Percentiles rank a stretch among this genome's conserved stretches.
phyloP scores from a whole-genome alignment of 2,113 vertebrate species.

The Gallinago jamesoni region DNA sequence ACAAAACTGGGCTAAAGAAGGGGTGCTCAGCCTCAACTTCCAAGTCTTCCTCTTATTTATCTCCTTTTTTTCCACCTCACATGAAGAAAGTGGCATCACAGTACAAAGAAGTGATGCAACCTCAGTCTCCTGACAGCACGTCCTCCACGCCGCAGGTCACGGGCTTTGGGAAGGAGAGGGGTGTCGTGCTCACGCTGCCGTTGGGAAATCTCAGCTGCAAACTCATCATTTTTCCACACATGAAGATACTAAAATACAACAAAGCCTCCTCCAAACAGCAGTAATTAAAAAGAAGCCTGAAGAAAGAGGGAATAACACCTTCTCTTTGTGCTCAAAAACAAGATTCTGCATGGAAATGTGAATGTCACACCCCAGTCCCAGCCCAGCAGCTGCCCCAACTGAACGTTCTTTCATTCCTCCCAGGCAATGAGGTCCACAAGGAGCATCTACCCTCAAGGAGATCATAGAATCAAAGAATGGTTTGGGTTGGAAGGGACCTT shows the following conservation, averaged over 20 bases:
- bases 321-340: not conserved
- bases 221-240: not conserved
- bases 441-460: too few species aligned
- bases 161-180: not conserved
- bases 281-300: too few species aligned
- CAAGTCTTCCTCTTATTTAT: not conserved
- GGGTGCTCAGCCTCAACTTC: not conserved
- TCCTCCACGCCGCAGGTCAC: not conserved
- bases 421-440: not conserved
- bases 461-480: too few species aligned
- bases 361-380: not conserved
- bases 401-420: not conserved
- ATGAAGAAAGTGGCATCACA: not conserved
- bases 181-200: not conserved
- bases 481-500: too few species aligned
- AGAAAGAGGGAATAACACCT: not conserved
- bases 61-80: not conserved
- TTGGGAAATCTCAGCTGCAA: not conserved
- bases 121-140: not conserved
- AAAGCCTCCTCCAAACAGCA: not conserved
- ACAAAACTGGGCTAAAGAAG: not conserved
- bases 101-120: not conserved
- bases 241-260: not conserved
- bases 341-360: fast-evolving
- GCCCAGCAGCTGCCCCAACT: not conserved